Evolutionary conservation across 2,888 invertebrate species (phyloP), one percentile per base, ranked within the genome.

Genomic region (Hypselothyrea guttata): DNA sequence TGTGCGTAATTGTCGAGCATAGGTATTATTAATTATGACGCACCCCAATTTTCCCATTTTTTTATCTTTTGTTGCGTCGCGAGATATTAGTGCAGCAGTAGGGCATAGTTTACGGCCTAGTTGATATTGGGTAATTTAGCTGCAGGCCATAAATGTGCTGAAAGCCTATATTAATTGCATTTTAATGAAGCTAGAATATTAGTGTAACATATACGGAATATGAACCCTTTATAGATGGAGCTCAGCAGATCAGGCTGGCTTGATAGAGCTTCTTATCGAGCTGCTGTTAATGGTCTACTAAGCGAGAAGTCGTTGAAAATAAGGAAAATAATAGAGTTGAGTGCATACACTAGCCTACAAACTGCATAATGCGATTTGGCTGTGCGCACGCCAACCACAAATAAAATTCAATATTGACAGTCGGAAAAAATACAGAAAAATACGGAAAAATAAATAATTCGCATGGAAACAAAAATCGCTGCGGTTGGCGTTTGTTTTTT

Each of bases 91-190:
- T 22, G 22, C 3, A 5, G 5, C 5, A 22, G 22, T 22, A 4
- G 22, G 22, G 22, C 22, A 22, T 18, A 13, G 28, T 28, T 28
- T n/a, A 35, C 12, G 15, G 18, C 37, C 33, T 55, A 30, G 30
- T 35, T 38, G 16, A 34, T 47, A 38, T 40, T 35, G 49, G 47
- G 35, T 71, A 71, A 75, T 55, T 68, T 64, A 57, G 35, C 56
- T 42, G 33, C 27, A 31, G 57, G 52, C 42, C 38, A 66, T 57
- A 62, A 76, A 73, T 55, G 78, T 84, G 78, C 82, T 84, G 78
- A 79, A 79, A 79, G 77, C 62, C 84, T 61, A 67, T 81, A 79
- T 79, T 79, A 84, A 79, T 79, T 84, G 84, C 82, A 71, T 79
- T 79, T 79, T 79, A 79, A 79, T 79, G 78, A 79, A 81, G 69